phyloP scores from a whole-genome alignment of 2,888 invertebrate species.

The Nyleta sp. region DNA sequence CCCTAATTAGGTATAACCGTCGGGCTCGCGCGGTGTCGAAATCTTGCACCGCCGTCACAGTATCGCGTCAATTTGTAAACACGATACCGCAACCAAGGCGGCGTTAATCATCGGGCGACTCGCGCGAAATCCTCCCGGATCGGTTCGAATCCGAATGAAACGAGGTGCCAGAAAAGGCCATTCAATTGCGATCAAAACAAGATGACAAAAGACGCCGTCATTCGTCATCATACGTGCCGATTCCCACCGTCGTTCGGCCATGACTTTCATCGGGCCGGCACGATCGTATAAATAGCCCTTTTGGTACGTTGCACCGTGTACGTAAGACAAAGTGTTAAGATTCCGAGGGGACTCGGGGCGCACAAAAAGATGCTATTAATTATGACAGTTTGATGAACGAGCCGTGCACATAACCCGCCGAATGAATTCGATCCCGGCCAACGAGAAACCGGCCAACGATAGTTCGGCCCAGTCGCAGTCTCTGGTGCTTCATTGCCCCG shows the following conservation, averaged over 20 bases:
- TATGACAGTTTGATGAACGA: conserved; percentile 79
- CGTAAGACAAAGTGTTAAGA: conserved; percentile 75
- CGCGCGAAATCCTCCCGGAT: conserved; percentile 4
- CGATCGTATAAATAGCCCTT: conserved; percentile 73
- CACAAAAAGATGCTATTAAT: conserved; percentile 78
- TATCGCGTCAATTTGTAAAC: conserved; percentile 76
- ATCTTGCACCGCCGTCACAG: conserved; percentile 76
- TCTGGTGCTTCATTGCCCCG: conserved; percentile 32
- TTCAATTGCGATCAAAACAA: conserved; percentile 51
- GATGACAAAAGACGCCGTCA: conserved; percentile 42
- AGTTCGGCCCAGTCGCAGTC: conserved; percentile 36
- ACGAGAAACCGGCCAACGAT: conserved; percentile 63
- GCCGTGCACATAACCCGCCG: conserved; percentile 73
- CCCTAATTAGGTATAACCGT: conserved; percentile 77
- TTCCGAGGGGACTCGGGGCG: conserved; percentile 69
- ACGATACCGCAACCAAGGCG: conserved; percentile 74
- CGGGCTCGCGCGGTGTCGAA: conserved; percentile 77
- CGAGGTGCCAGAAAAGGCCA: conserved; percentile 12
- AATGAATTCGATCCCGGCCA: conserved; percentile 73
- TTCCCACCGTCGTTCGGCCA: conserved; percentile 68
- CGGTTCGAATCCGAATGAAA: neutral
- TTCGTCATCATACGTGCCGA: conserved; percentile 43
- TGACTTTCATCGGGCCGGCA: conserved; percentile 69
- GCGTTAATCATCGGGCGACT: conserved; percentile 71
- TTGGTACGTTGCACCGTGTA: conserved; percentile 70